These are phyloP conservation scores for Morpho helenor DNA, from an alignment of 2,888 invertebrate species.

Conservation along the genomic window DNA sequence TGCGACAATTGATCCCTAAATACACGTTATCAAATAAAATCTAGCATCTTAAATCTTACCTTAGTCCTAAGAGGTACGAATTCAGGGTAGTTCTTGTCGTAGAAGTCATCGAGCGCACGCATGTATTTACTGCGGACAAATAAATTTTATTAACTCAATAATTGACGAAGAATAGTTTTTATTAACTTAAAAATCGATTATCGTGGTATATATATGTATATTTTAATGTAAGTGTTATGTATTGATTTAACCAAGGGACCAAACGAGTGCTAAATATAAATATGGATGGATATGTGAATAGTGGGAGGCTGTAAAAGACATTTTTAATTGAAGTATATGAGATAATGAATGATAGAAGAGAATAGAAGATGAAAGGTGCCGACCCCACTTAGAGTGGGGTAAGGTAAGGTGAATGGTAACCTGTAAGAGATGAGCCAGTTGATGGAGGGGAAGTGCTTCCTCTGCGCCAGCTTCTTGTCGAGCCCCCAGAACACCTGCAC, in stretches of 20 bases:
- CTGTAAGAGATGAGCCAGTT: slow-evolving; percentile 99
- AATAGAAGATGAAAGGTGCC: too few relatives aligned
- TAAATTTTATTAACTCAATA: slow-evolving; percentile 4
- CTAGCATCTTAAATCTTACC: slow-evolving; percentile 59
- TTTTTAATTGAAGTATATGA: too few relatives aligned
- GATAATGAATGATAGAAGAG: too few relatives aligned
- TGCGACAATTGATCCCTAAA: too few relatives aligned
- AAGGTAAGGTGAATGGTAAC: slow-evolving; percentile 36
- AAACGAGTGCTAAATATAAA: too few relatives aligned
- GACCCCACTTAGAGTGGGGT: too few relatives aligned
- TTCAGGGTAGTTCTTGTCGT: slow-evolving; percentile 98
- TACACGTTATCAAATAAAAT: too few relatives aligned
- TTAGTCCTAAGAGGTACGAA: slow-evolving; percentile 98
- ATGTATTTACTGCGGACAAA: slow-evolving; percentile 92
- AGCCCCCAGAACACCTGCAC: slow-evolving; percentile 99
- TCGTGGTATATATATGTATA: too few relatives aligned
- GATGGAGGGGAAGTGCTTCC: slow-evolving; percentile 99
- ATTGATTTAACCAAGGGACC: too few relatives aligned
- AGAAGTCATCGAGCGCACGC: slow-evolving; percentile 98
- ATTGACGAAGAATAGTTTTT: background rate
- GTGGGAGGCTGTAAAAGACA: too few relatives aligned
- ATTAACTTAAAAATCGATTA: background rate
- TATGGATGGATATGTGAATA: too few relatives aligned
- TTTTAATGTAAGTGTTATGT: too few relatives aligned
- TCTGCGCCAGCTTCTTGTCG: slow-evolving; percentile 98